A percentile compares a stretch with the other conserved stretches of the same genome.
Conservation (phyloP, 2,113 vertebrate species). For the Sceloporus tristichus region DNA sequence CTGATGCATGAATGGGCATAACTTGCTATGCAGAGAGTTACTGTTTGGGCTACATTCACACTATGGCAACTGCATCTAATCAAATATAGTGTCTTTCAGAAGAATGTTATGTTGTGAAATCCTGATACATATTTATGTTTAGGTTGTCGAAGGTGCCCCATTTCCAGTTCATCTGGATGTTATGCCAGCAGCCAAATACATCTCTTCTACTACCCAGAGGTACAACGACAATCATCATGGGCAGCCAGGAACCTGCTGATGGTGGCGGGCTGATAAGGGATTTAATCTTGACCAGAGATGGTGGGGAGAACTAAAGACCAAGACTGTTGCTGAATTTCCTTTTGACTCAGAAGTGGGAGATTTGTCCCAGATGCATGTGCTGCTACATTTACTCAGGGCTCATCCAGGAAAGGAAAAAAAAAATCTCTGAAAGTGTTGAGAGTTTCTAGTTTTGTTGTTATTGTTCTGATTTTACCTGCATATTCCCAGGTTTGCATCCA, state of each 20-base stretch:
- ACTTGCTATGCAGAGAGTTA: constrained; percentile 51
- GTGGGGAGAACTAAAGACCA: not conserved
- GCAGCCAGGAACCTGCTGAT: not conserved
- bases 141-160: constrained; percentile 34
- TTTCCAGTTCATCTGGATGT: constrained; percentile 1
- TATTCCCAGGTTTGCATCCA: no score
- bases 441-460: no score
- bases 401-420: no score
- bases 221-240: not conserved
- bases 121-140: constrained; percentile 48
- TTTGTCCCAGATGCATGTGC: not conserved
- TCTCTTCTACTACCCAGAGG: not conserved
- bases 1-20: constrained; percentile 52
- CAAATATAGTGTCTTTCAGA: constrained; percentile 58
- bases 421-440: no score
- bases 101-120: constrained; percentile 62
- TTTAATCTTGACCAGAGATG: not conserved
- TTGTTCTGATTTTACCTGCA: no score
- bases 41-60: constrained; percentile 63
- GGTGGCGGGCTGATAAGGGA: not conserved
- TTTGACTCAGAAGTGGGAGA: not conserved
- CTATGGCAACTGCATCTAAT: constrained; percentile 53
- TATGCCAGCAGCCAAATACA: not conserved
- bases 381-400: no score
- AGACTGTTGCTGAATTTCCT: not conserved